phyloP scores from a whole-genome alignment of 1,140 invertebrate genomes.

The Drosophila suzukii region DNA sequence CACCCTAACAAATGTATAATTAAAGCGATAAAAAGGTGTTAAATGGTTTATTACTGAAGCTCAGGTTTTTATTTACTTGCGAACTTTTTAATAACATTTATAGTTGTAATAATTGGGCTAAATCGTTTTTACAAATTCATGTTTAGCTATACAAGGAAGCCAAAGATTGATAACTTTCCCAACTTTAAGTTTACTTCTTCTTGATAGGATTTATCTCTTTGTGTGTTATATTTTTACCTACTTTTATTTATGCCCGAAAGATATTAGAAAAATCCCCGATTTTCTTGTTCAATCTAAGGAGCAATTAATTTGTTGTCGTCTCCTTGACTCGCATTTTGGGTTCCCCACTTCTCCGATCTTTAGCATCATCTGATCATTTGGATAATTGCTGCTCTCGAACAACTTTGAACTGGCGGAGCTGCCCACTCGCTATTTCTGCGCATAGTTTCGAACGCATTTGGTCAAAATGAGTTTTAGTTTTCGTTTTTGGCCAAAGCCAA shows the following conservation, averaged over 20 bases:
- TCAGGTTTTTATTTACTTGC: background rate
- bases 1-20: background rate
- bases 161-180: too few species aligned
- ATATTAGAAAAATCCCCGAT: background rate
- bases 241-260: too few species aligned
- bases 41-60: background rate
- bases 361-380: slow-evolving; percentile 28
- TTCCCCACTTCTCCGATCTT: slow-evolving; percentile 15
- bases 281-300: too few species aligned
- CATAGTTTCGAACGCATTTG: slow-evolving; percentile 66
- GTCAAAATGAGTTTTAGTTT: slow-evolving; percentile 78
- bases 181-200: too few species aligned
- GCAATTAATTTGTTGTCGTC: slow-evolving; percentile 7
- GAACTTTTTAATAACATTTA: background rate
- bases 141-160: too few species aligned
- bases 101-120: background rate
- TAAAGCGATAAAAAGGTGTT: background rate
- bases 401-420: slow-evolving; percentile 53
- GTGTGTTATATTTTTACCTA: too few species aligned
- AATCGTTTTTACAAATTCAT: background rate
- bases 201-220: too few species aligned
- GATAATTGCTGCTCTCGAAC: slow-evolving; percentile 48
- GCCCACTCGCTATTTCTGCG: slow-evolving; percentile 60
- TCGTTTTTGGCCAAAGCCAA: slow-evolving; percentile 69
- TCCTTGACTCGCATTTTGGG: slow-evolving; percentile 19